Conservation (phyloP, 2,113 vertebrate species). For the Synchiropus splendidus region DNA sequence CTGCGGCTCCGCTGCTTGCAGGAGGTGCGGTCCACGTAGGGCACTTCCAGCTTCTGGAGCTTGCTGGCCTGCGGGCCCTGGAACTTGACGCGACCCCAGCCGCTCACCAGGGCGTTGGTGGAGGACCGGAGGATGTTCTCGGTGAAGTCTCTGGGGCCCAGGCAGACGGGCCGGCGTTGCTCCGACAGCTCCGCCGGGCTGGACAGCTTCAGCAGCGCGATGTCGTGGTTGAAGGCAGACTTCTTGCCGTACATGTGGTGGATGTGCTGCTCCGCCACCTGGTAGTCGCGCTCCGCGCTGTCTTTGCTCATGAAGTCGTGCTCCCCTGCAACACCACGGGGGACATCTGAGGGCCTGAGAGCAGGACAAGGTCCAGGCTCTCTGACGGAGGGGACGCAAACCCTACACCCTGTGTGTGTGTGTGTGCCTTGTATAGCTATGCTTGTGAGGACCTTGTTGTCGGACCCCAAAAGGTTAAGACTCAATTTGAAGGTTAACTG, state of each 20-base stretch:
- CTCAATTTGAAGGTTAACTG: too few relatives aligned
- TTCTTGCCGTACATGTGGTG: constrained; percentile 60
- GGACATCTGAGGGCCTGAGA: too few relatives aligned
- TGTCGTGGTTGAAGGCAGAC: constrained; percentile 76
- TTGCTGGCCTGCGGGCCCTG: constrained; percentile 50
- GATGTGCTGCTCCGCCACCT: constrained; percentile 54
- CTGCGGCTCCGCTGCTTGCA: constrained; percentile 75
- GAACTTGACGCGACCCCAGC: constrained; percentile 72
- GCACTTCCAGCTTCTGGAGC: constrained; percentile 78
- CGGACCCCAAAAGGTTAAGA: too few relatives aligned
- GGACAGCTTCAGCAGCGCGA: constrained; percentile 79
- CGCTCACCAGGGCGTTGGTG: constrained; percentile 71
- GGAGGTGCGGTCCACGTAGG: constrained; percentile 68
- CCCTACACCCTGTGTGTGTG: too few relatives aligned
- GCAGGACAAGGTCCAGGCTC: too few relatives aligned
- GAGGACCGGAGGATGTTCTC: constrained; percentile 63
- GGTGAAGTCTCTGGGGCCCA: constrained; percentile 77
- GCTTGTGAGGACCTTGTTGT: too few relatives aligned
- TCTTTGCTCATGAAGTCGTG: constrained; percentile 60
- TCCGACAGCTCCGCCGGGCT: constrained; percentile 61
- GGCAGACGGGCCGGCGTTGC: constrained; percentile 76
- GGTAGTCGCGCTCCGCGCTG: constrained; percentile 61
- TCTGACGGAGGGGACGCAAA: too few relatives aligned
- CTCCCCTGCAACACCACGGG: constrained; percentile 65
- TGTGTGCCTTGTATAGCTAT: too few relatives aligned